Base-by-base conservation (phyloP, 2,113 vertebrate species). In the Garra rufa region DNA sequence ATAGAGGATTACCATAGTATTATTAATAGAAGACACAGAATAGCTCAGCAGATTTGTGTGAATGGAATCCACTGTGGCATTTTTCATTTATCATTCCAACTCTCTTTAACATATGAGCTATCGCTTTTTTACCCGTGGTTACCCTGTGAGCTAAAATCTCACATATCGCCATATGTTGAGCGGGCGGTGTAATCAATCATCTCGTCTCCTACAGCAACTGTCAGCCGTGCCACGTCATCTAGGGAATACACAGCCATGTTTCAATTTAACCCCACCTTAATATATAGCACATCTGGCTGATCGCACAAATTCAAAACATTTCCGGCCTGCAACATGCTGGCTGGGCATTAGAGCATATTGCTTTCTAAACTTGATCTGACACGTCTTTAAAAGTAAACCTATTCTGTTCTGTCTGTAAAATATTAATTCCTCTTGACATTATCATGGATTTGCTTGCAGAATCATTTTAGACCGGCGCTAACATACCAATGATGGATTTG, bases 181-280 rank as follows among this genome's bases (percentile, higher is more conserved):
- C 38, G 28, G 46, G 44, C 61, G 46, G 57, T 28, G 86, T 85
- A 83, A 93, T 94, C 90, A 89, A 94, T 93, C 92, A 92, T 90
- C 80, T 84, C 69, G 70, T 93, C 88, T 93, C 89, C 90, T 88
- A 84, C 92, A 87, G 91, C 91, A 92, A 93, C 90, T 90, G 89
- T 92, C 89, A 91, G 77, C 70, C 67, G 50, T 81, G 87, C 89
- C 67, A 86, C 30, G 81, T 73, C 81, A 88, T 87, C 70, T 46
- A 76, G 69, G 81, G 88, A 88, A 90, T 90, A 34, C 90, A 82
- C 46, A 80, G 83, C 89, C 85, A 91, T 93, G 89, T 86, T 92
- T 93, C 92, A 92, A 80, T 82, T 76, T 89, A 90, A 91, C 86
- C 89, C 82, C 81, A 82, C 86, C 85, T 77, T 77, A 73, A 85